These are phyloP conservation scores for Drosophila asahinai DNA, from an alignment of 1,140 invertebrate genomes.

Conservation along the genomic window DNA sequence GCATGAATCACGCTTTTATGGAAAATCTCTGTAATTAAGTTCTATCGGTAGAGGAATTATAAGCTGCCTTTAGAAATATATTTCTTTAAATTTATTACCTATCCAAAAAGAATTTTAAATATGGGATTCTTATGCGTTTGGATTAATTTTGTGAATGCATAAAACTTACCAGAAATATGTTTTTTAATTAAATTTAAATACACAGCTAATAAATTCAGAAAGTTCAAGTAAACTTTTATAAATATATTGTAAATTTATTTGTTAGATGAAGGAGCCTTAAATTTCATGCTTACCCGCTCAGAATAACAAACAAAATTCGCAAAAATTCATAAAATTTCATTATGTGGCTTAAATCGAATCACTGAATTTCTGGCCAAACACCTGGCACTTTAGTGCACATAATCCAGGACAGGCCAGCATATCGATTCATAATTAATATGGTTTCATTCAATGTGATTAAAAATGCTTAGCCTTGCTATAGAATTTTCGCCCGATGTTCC, in stretches of 20 bases:
- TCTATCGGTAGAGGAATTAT: background rate
- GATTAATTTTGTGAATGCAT: background rate
- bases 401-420: slow-evolving; percentile 9
- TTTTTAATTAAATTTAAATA: background rate
- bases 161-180: background rate
- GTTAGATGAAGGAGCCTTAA: no score
- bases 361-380: background rate
- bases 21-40: background rate
- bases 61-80: background rate
- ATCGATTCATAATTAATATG: slow-evolving; percentile 44
- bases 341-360: background rate
- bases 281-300: background rate
- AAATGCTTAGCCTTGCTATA: slow-evolving; percentile 18
- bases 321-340: slow-evolving; percentile 10
- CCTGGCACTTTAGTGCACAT: slow-evolving; percentile 17
- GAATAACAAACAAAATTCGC: background rate
- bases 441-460: slow-evolving; percentile 40
- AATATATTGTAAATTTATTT: background rate
- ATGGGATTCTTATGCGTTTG: background rate
- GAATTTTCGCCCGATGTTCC: background rate
- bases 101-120: background rate
- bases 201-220: background rate
- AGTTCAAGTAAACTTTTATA: no score
- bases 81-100: background rate
- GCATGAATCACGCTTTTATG: background rate